phyloP scores from a whole-genome alignment of 2,113 vertebrate genomes.

The Misgurnus anguillicaudatus region DNA sequence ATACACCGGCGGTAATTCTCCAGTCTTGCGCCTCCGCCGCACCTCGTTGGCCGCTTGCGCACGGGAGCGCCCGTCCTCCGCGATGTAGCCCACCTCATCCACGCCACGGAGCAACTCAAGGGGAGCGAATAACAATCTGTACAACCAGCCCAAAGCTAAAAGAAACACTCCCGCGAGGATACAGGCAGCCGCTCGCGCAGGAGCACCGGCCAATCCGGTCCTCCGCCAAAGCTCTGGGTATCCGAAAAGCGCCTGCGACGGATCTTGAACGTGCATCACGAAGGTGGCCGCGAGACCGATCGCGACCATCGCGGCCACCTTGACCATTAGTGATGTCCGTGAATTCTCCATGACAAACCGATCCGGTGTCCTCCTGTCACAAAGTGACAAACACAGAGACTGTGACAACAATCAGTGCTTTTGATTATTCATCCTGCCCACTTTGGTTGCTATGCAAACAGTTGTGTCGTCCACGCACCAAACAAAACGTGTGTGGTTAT shows the following conservation, averaged over 20 bases:
- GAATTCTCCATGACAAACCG: constrained; percentile 46
- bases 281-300: constrained; percentile 56
- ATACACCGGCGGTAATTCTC: constrained; percentile 77
- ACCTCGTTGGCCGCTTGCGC: constrained; percentile 72
- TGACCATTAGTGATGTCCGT: constrained; percentile 47
- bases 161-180: constrained; percentile 52
- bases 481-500: background rate
- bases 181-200: constrained; percentile 50
- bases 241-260: constrained; percentile 38
- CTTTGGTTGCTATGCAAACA: background rate
- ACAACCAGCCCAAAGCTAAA: constrained; percentile 60
- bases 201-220: constrained; percentile 51
- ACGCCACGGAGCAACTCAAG: constrained; percentile 67
- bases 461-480: background rate
- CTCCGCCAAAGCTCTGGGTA: constrained; percentile 57
- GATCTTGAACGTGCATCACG: constrained; percentile 51
- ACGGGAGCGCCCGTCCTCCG: constrained; percentile 67
- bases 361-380: background rate
- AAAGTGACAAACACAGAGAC: background rate
- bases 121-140: constrained; percentile 69
- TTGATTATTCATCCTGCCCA: background rate
- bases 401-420: constrained; percentile 1
- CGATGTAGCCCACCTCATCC: constrained; percentile 78
- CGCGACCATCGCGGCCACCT: constrained; percentile 49
- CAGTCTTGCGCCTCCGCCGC: constrained; percentile 72